A percentile compares a stretch with the other conserved stretches of the same genome.
These are phyloP conservation scores for Antechinus stuartii DNA, from an alignment of 2,113 vertebrate genomes.

Conservation along the genomic window DNA sequence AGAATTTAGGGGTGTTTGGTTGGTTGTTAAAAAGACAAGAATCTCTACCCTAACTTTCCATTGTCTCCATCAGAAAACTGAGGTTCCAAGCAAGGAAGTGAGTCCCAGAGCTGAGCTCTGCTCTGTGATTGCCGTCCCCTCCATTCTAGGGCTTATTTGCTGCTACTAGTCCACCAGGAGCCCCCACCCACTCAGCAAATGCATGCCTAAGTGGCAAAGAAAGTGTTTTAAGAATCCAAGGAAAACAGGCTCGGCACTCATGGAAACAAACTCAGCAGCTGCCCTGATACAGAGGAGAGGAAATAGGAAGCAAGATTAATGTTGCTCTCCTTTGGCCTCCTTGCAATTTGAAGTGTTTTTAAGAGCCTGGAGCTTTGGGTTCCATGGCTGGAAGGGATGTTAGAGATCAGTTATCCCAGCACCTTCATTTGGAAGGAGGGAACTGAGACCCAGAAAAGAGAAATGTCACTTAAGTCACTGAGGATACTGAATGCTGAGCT, in stretches of 20 bases:
- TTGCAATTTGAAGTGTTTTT: not conserved
- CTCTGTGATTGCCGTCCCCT: not conserved
- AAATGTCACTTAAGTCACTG: not conserved
- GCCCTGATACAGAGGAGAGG: not conserved
- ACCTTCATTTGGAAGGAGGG: not conserved
- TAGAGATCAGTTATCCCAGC: not conserved
- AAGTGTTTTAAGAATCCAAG: not conserved
- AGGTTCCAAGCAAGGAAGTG: not conserved
- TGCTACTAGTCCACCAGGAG: not conserved
- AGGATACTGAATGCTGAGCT: not conserved
- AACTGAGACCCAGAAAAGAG: not conserved
- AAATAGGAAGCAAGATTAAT: slow-evolving; percentile 30
- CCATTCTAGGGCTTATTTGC: not conserved
- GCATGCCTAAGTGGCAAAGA: not conserved
- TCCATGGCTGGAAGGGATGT: not conserved
- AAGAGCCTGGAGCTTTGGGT: not conserved
- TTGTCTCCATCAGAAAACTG: not conserved
- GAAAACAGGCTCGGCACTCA: not conserved
- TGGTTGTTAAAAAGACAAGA: not conserved
- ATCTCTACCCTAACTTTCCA: not conserved
- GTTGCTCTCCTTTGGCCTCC: not conserved
- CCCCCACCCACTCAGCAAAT: not conserved
- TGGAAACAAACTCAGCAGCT: slow-evolving; percentile 20
- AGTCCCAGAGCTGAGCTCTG: not conserved
- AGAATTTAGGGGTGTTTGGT: not conserved